Conservation (phyloP, 2,888 invertebrate species). For the Lasius platythorax region DNA sequence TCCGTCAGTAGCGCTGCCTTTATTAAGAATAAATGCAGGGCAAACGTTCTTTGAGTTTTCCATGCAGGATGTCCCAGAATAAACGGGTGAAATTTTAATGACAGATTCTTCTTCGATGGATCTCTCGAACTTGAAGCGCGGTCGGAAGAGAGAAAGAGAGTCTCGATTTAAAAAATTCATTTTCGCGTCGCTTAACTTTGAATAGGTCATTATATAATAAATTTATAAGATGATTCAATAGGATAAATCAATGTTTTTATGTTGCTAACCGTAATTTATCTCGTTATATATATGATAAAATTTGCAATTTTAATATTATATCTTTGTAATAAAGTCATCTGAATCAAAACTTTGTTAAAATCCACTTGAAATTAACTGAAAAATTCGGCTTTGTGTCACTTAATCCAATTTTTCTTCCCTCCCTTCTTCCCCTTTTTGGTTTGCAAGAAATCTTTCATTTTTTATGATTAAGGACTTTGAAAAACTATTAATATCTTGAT, state of each 20-base stretch:
- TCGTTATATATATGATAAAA: too few relatives aligned
- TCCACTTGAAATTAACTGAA: background rate
- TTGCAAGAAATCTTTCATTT: background rate
- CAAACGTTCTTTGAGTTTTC: constrained; percentile 49
- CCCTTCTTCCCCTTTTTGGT: too few relatives aligned
- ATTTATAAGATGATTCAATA: too few relatives aligned
- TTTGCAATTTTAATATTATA: constrained; percentile 13
- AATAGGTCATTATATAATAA: too few relatives aligned
- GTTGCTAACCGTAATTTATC: too few relatives aligned
- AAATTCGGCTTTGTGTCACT: background rate
- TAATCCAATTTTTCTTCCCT: background rate
- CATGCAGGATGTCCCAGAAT: constrained; percentile 10
- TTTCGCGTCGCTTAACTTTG: too few relatives aligned
- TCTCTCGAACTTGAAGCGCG: constrained; percentile 3
- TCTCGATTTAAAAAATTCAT: background rate
- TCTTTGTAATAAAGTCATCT: background rate
- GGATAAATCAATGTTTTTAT: too few relatives aligned
- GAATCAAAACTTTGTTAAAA: constrained; percentile 24
- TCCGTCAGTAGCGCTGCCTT: constrained; percentile 21
- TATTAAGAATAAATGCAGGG: constrained; percentile 46
- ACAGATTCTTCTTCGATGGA: constrained; percentile 14
- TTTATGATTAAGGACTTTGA: background rate
- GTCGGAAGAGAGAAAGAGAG: background rate
- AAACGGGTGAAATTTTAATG: constrained; percentile 44
- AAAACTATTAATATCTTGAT: background rate